Evolutionary conservation across 1,140 invertebrate species (phyloP).

Genomic region (Aphis craccivora): DNA sequence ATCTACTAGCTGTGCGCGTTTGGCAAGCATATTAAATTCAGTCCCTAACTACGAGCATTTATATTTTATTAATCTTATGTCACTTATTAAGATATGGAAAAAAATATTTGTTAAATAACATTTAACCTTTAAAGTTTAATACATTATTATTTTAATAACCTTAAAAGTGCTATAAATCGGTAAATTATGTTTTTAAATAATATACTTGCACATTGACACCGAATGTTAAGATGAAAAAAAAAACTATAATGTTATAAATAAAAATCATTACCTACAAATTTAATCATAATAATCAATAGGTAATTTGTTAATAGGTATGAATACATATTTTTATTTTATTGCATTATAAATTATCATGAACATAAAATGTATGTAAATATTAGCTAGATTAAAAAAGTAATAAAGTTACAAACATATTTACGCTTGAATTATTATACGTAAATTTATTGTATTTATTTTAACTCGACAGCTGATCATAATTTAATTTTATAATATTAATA

Average conservation of each 20-base stretch:
- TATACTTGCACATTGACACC: neutral
- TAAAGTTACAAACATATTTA: neutral
- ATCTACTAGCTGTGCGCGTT: neutral
- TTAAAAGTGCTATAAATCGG: neutral
- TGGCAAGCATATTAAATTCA: neutral
- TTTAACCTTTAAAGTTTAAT: neutral
- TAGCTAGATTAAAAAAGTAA: neutral
- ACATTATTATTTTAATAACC: neutral
- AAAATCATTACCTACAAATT: neutral
- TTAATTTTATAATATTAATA: neutral
- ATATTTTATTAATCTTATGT: neutral
- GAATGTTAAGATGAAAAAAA: neutral
- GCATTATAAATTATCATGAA: neutral
- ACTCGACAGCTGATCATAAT: neutral
- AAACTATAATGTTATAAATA: neutral
- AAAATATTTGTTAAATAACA: neutral
- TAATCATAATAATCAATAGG: neutral
- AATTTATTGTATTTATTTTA: neutral
- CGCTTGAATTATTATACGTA: neutral
- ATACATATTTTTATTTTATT: neutral
- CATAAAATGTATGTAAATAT: neutral
- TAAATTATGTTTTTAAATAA: neutral
- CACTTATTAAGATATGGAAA: no score
- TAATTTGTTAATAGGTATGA: neutral
- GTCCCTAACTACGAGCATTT: neutral